A percentile compares a stretch with the other conserved stretches of the same genome.
Conservation (phyloP, 1,140 invertebrate species). For the Drusus annulatus region DNA sequence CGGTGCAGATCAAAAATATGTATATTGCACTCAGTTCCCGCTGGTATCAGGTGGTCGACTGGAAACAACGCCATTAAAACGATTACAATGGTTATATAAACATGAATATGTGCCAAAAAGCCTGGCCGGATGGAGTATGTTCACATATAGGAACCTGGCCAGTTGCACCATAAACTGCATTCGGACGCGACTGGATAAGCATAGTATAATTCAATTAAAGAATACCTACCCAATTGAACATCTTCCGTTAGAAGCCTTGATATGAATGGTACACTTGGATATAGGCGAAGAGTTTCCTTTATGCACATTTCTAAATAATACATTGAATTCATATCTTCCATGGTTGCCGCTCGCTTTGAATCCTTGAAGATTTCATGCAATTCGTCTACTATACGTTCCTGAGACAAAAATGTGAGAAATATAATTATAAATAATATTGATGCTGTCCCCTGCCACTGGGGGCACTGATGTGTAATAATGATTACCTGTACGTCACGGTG, state of each 20-base stretch:
- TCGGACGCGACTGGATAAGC: too few species aligned
- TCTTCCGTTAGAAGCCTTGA: slow-evolving; percentile 66
- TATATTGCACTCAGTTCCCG: slow-evolving; percentile 37
- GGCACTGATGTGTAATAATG: too few species aligned
- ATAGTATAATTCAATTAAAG: not conserved
- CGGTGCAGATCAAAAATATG: slow-evolving; percentile 52
- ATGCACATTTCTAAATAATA: slow-evolving; percentile 77
- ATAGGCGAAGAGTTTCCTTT: slow-evolving; percentile 75
- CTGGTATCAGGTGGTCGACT: slow-evolving; percentile 47
- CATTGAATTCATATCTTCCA: slow-evolving; percentile 73
- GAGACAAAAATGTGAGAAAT: not conserved
- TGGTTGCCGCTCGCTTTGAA: slow-evolving; percentile 67
- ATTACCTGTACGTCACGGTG: slow-evolving; percentile 60
- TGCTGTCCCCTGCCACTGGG: too few species aligned
- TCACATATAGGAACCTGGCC: too few species aligned
- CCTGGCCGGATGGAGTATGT: too few species aligned
- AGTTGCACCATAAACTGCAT: too few species aligned
- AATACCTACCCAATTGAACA: slow-evolving; percentile 62
- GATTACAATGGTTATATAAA: too few species aligned
- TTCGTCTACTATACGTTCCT: slow-evolving; percentile 74
- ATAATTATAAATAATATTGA: not conserved
- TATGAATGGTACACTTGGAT: slow-evolving; percentile 77
- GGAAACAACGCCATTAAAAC: slow-evolving; percentile 15
- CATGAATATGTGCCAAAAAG: too few species aligned
- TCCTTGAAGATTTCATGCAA: slow-evolving; percentile 75